These are phyloP conservation scores for Diploscapter pachys DNA, from an alignment of 1,140 invertebrate species.

Conservation along the genomic window DNA sequence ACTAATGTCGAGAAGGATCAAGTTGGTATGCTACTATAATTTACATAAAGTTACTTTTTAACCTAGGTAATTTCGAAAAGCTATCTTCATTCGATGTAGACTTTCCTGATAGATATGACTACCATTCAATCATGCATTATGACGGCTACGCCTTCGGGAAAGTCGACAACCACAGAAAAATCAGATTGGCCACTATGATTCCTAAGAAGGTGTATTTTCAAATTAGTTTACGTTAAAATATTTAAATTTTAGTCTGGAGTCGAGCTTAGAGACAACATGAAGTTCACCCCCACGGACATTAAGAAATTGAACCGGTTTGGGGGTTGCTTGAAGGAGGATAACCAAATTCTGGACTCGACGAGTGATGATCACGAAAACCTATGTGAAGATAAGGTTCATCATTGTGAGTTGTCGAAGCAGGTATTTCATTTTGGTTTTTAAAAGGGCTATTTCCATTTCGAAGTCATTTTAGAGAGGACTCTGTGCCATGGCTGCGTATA, in stretches of 20 bases:
- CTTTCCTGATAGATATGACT: conserved; percentile 39
- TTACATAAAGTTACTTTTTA: not conserved
- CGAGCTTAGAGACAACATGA: conserved; percentile 34
- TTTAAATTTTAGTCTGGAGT: conserved; percentile 8
- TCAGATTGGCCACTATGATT: conserved; percentile 33
- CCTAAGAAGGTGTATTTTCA: not conserved
- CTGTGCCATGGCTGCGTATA: no score
- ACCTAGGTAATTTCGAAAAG: not conserved
- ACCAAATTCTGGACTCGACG: no score
- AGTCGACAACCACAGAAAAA: not conserved
- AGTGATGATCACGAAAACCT: no score
- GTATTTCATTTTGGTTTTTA: no score
- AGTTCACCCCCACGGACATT: conserved; percentile 30
- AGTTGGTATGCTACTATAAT: conserved; percentile 17
- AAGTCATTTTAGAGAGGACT: no score
- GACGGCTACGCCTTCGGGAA: conserved; percentile 36
- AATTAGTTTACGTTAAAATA: no score
- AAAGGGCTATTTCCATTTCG: no score
- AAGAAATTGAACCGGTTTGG: conserved; percentile 35
- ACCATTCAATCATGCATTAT: conserved; percentile 47
- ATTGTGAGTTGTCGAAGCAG: no score
- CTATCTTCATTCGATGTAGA: conserved; percentile 2
- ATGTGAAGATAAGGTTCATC: no score
- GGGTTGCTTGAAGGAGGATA: conserved; percentile 8
- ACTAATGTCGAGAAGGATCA: conserved; percentile 51